These are phyloP conservation scores for Cydia amplana DNA, from an alignment of 1,140 invertebrate genomes.

Conservation along the genomic window DNA sequence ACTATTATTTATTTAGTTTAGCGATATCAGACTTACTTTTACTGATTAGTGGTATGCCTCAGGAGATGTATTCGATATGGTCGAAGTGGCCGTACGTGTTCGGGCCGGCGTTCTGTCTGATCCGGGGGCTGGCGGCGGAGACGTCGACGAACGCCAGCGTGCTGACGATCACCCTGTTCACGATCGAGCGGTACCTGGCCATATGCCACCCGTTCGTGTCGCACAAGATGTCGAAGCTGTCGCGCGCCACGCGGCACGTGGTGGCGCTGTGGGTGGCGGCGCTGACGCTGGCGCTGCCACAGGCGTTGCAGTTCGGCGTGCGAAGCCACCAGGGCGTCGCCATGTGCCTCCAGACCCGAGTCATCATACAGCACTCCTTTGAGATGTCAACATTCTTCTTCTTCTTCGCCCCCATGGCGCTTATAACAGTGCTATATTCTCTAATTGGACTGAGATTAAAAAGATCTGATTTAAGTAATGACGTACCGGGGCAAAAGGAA, in stretches of 20 bases:
- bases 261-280: slow-evolving; percentile 87
- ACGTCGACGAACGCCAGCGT: slow-evolving; percentile 96
- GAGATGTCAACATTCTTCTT: slow-evolving; percentile 91
- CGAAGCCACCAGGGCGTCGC: slow-evolving; percentile 71
- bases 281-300: slow-evolving; percentile 88
- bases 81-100: slow-evolving; percentile 93
- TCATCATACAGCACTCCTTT: slow-evolving; percentile 87
- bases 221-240: slow-evolving; percentile 92
- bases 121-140: slow-evolving; percentile 91
- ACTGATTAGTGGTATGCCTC: slow-evolving; percentile 88
- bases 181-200: slow-evolving; percentile 89
- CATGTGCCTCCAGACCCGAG: slow-evolving; percentile 81
- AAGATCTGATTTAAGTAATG: slow-evolving; percentile 80
- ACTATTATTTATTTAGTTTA: slow-evolving; percentile 96
- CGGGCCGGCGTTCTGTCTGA: slow-evolving; percentile 90
- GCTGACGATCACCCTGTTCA: slow-evolving; percentile 91
- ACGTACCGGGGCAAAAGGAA: slow-evolving; percentile 60
- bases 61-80: slow-evolving; percentile 94
- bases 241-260: slow-evolving; percentile 86
- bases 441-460: slow-evolving; percentile 89
- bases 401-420: slow-evolving; percentile 91
- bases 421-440: slow-evolving; percentile 92
- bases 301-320: slow-evolving; percentile 87
- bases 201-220: slow-evolving; percentile 88
- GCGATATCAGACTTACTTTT: slow-evolving; percentile 95